Base-by-base conservation (phyloP, 2,888 invertebrate species). In the Rhagonycha lutea region DNA sequence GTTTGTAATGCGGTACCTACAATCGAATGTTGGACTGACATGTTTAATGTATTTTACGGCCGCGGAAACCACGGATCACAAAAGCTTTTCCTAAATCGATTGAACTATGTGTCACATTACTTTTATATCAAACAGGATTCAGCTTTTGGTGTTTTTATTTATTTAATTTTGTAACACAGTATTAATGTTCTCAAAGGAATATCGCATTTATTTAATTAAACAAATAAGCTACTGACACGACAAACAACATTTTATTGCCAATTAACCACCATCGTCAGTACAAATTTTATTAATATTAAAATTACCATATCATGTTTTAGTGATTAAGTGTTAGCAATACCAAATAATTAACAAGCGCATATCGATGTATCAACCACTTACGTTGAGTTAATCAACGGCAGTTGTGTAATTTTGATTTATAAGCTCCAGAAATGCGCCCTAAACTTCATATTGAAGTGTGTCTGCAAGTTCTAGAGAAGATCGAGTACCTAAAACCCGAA, bases 271-370 rank as follows among this genome's bases (percentile, higher is more conserved):
- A 24, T 47, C 47, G 26, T 10, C 63, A 65, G 2, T 24, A 14
- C 24, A 26, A 47, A 47, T 65, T 65, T 24, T 65, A 62, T 12
- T 62, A 65, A 65, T 73, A 68, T 68, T 77, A 79, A 82, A 85
- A 85, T 83, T 85, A 85, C 83, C 83, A 83, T 85, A 84, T 86
- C 84, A 82, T 85, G 86, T 86, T 83, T 82, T 80, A 79, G 83
- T 86, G 86, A 86, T 86, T 86, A 86, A 84, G 84, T 84, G 82
- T 84, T 84, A 82, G 83, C 83, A 47, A 47, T 47, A 47, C n/a
- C 47, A 83, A 84, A 86, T 86, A 86, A 86, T 86, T 86, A 85
- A 85, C 84, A 82, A 82, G 76, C 81, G 82, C 85, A 84, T 85
- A 84, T 84, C 85, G 83, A 84, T 84, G 84, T 85, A 85, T 85